phyloP scores from a whole-genome alignment of 2,113 vertebrate genomes.

The Zapus hudsonius region DNA sequence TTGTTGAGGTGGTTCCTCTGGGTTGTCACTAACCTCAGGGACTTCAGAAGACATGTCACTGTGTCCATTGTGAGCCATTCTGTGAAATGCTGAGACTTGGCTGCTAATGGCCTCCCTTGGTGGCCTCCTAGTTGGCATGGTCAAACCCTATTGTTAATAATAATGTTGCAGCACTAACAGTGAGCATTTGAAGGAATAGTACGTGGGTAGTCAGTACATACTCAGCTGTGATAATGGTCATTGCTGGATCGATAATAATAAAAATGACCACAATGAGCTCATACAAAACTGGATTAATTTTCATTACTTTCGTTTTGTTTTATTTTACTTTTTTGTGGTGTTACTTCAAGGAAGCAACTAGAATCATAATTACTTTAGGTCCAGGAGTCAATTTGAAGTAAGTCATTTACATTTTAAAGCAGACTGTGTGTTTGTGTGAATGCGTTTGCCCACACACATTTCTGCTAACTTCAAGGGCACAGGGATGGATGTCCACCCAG shows the following conservation, averaged over 20 bases:
- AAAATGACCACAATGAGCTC: not conserved
- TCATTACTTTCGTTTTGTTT: not conserved
- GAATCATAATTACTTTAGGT: constrained; percentile 35
- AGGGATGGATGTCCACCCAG: not conserved
- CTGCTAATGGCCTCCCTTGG: constrained; percentile 3
- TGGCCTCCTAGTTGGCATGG: not conserved
- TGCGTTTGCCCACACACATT: not conserved
- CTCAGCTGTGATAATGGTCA: not conserved
- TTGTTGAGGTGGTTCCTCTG: not conserved
- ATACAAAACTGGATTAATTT: not conserved
- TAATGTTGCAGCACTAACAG: not conserved
- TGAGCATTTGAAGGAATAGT: not conserved
- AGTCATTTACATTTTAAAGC: not conserved
- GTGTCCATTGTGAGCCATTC: not conserved
- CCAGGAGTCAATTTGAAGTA: not conserved
- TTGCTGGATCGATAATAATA: not conserved
- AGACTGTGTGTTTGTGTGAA: not conserved
- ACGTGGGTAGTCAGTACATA: not conserved
- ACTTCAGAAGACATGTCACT: too few relatives aligned
- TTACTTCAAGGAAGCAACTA: constrained; percentile 38
- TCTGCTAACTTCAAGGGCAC: not conserved
- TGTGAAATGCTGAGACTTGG: not conserved
- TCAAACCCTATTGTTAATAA: constrained; percentile 27
- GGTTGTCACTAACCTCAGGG: not conserved
- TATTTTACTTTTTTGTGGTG: not conserved